phyloP scores from a whole-genome alignment of 2,797 vertebrate genomes.

The Tauraco hartlaubi region DNA sequence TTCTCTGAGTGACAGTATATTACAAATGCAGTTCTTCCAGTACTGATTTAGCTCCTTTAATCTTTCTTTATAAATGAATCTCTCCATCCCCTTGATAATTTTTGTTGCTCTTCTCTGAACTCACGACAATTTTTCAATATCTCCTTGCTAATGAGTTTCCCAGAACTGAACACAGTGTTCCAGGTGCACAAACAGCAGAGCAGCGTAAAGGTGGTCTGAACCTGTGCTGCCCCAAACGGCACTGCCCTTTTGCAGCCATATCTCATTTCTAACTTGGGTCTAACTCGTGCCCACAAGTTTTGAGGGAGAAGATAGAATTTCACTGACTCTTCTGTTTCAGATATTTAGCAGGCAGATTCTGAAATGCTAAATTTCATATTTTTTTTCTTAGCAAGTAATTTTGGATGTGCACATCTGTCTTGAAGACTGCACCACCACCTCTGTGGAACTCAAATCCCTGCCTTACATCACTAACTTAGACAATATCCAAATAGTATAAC shows the following conservation, averaged over 20 bases:
- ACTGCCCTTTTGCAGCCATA: neutral
- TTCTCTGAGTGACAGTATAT: conserved; percentile 8
- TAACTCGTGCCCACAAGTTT: neutral
- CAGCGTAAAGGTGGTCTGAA: neutral
- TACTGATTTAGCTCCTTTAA: conserved; percentile 58
- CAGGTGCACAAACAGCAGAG: neutral
- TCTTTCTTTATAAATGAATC: conserved; percentile 61
- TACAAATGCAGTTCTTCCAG: conserved; percentile 29
- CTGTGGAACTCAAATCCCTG: neutral
- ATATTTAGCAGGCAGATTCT: neutral
- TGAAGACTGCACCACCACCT: neutral
- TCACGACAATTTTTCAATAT: conserved; percentile 52
- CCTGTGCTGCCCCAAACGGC: neutral
- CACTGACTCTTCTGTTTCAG: neutral
- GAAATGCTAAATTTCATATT: neutral
- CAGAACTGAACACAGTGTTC: neutral
- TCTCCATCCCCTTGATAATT: conserved; percentile 50
- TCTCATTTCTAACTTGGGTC: neutral
- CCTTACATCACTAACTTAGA: neutral
- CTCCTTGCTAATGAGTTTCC: conserved; percentile 44
- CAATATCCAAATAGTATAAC: neutral
- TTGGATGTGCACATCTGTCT: neutral
- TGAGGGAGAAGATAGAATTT: neutral
- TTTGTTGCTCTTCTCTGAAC: conserved; percentile 67
- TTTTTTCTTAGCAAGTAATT: neutral